A percentile compares a stretch with the other conserved stretches of the same genome.
phyloP scores from a whole-genome alignment of 2,888 invertebrate species.

The Oithona nana region DNA sequence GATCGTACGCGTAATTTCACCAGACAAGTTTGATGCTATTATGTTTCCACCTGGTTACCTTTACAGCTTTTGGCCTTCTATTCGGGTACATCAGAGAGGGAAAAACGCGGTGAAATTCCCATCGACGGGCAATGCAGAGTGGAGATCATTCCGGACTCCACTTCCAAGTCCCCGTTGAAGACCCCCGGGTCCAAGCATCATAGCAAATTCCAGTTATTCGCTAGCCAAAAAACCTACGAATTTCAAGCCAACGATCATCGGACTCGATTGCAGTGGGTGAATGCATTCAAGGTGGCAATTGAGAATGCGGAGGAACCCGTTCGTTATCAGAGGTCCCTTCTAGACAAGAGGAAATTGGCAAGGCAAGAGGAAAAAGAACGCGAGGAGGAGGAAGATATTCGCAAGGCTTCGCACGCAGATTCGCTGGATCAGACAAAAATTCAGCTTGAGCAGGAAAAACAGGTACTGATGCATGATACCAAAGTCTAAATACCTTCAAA shows the following conservation, averaged over 20 bases:
- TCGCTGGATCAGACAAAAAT: conserved; percentile 36
- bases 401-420: conserved; percentile 28
- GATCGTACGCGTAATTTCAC: too few relatives aligned
- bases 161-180: conserved; percentile 2
- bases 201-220: conserved; percentile 11
- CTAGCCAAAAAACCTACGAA: conserved; percentile 7
- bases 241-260: conserved; percentile 17
- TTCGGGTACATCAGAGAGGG: conserved; percentile 47
- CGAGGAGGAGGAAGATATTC: conserved; percentile 35
- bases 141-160: conserved; percentile 27
- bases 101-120: conserved; percentile 44
- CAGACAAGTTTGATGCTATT: too few relatives aligned
- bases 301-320: conserved; percentile 46
- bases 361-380: conserved; percentile 33
- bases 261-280: conserved; percentile 41
- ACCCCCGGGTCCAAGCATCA: conserved; percentile 9
- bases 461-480: conserved; percentile 33
- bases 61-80: conserved; percentile 27
- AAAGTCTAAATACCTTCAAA: neutral
- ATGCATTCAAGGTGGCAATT: conserved; percentile 49
- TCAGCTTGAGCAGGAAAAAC: conserved; percentile 44
- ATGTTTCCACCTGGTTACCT: too few relatives aligned
- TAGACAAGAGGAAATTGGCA: conserved; percentile 34
- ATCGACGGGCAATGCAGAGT: conserved; percentile 33
- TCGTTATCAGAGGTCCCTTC: conserved; percentile 46